Evolutionary conservation across 2,113 vertebrate genomes (phyloP), one percentile per base, ranked within the genome.

Genomic region (Felis catus): DNA sequence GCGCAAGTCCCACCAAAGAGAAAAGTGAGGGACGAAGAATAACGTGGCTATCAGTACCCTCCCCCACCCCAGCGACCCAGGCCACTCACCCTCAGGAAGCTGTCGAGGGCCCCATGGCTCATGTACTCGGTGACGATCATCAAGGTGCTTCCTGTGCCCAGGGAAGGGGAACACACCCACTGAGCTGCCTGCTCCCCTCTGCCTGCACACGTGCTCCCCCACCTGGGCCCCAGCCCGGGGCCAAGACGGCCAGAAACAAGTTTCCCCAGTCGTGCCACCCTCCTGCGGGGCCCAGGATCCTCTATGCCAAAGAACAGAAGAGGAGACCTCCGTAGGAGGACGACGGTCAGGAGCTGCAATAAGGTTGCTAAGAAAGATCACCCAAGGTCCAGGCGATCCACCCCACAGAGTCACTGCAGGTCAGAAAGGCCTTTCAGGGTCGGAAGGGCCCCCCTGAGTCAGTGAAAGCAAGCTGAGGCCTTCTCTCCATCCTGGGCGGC

Each of bases 51-150:
- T 9, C 16, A 2, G 0, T 0, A 4, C 27, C 86, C 76, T 45
- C 45, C 45, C 45, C 45, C 7, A 45, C 45, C 66, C 84, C 9
- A 21, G 31, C 65, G 80, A 23, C 65, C 86, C 15, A 36, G 25
- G 31, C 7, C 58, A 98, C 99, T 98, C 96, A 99, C 99, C 99
- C 99, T 99, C 74, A 99, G 99, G 89, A 99, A 99, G 58, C 99
- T 99, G 55, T 99, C 99, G 96, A 99, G 98, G 87, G 99, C 97
- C 27, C 99, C 99, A 0, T 99, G 99, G 33, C 99, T 98, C 99
- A 99, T 98, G 98, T 99, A 99, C 98, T 99, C 99, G 73, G 99
- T 99, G 74, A 99, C 98, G 14, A 99, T 99, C 99, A 99, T 99
- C 99, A 99, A 99, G 91, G 99, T 99, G 97, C 98, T 99, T 95